Percentiles rank a stretch among this genome's conserved stretches.
Conservation (phyloP, 2,888 invertebrate species). For the Chrysolina oricalcia region DNA sequence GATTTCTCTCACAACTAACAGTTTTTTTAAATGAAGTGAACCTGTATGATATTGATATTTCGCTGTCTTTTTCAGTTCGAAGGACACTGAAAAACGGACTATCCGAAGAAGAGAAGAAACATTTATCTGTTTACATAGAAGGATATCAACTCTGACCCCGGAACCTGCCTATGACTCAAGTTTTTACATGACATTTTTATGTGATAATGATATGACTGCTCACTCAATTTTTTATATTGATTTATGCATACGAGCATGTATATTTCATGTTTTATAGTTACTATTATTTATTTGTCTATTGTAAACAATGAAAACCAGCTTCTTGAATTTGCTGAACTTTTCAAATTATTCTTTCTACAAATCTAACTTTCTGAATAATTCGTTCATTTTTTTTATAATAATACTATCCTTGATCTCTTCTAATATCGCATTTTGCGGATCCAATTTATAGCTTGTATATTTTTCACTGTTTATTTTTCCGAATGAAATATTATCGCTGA, state of each 20-base stretch:
- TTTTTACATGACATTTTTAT: slow-evolving; percentile 1
- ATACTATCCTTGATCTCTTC: neutral
- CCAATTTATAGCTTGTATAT: no score
- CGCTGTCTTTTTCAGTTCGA: slow-evolving; percentile 77
- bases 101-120: slow-evolving; percentile 86
- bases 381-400: no score
- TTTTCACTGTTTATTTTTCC: no score
- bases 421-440: no score
- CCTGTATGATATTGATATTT: slow-evolving; percentile 8
- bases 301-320: neutral
- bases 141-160: slow-evolving; percentile 72
- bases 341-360: neutral
- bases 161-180: neutral
- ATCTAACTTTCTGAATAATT: no score
- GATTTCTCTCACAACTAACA: neutral
- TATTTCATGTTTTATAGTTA: slow-evolving; percentile 9
- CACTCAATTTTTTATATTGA: neutral
- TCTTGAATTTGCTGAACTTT: neutral
- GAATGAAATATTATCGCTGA: neutral
- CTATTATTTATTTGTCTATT: slow-evolving; percentile 4
- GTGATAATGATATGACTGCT: slow-evolving; percentile 5
- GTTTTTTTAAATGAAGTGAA: neutral
- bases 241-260: neutral
- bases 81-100: slow-evolving; percentile 87
- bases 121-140: slow-evolving; percentile 83